Base-by-base conservation (phyloP, 2,888 invertebrate genomes). In the Carpatolechia fugitivella region DNA sequence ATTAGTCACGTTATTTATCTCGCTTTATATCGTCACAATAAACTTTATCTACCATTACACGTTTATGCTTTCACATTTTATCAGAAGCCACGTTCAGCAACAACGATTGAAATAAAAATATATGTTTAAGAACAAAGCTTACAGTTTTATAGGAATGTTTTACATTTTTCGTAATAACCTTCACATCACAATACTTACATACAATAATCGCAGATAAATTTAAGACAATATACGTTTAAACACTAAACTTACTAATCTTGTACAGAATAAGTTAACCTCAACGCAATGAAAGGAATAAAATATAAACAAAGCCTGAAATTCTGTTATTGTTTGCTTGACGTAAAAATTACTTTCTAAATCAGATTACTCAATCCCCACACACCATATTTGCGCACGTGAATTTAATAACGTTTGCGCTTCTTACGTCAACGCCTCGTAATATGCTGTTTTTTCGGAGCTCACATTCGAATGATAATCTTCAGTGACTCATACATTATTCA, bases 1-100 rank as follows among this genome's bases (percentile, higher is more conserved):
- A 31, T 31, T 11, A 10, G 31, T 31, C 31, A 31, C n/a, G n/a
- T 24, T 24, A 24, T 24, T 24, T 44, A 44, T 44, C 41, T 24
- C 20, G 20, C 41, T 18, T 20, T 44, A 44, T 11, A 44, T 44
- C 20, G 14, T 6, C 30, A 29, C 30, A 47, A 47, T 47, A 30
- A 47, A 14, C 16, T 30, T 47, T 47, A 30, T 47, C 47, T 30
- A 7, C 3, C 14, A 8, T 30, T 30, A 47, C 14, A 7, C 7
- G 47, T 47, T 47, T 47, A 47, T 47, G 47, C 47, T 30, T 47
- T 47, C 14, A 14, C 13, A 24, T 44, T 44, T 40, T 35, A 35
- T 35, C n/a, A 4, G 35, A 11, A 35, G 3, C 35, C n/a, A n/a
- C n/a, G n/a, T n/a, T n/a, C n/a, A n/a, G n/a, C n/a, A n/a, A n/a